These are phyloP conservation scores for Ferrisia virgata DNA, from an alignment of 2,888 invertebrate species.

Conservation along the genomic window DNA sequence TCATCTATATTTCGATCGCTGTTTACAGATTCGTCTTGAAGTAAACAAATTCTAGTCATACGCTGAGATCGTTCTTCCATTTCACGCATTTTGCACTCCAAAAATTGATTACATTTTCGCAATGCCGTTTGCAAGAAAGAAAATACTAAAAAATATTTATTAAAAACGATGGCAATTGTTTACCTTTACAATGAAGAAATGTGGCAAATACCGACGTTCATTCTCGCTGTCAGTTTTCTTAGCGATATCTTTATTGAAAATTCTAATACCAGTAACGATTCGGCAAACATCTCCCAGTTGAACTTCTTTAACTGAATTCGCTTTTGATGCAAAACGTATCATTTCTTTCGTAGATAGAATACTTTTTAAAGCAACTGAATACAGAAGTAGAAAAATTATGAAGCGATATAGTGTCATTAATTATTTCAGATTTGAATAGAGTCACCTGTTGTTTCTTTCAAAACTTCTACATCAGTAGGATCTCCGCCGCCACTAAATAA, in stretches of 20 bases:
- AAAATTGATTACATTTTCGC: not conserved
- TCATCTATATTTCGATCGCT: not conserved
- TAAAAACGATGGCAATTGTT: not conserved
- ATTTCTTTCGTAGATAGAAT: conserved; percentile 26
- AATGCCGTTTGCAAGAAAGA: not conserved
- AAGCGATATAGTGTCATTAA: not conserved
- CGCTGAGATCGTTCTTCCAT: not conserved
- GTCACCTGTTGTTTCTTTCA: conserved; percentile 27
- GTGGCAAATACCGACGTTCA: not conserved
- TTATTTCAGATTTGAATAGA: not conserved
- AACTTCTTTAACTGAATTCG: not conserved
- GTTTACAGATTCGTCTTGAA: not conserved
- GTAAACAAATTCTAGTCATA: not conserved
- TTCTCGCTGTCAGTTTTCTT: not conserved
- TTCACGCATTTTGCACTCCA: not conserved
- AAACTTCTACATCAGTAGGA: conserved; percentile 14
- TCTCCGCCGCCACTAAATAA: conserved; percentile 14
- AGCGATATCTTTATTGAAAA: conserved; percentile 13
- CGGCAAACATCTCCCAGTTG: conserved; percentile 6
- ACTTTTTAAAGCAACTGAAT: conserved; percentile 24
- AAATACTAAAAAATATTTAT: not conserved
- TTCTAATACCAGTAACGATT: conserved; percentile 37
- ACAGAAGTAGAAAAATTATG: not conserved
- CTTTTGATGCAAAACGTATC: not conserved
- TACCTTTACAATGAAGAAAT: not conserved